A percentile compares a stretch with the other conserved stretches of the same genome.
These are phyloP conservation scores for Ptiloglossa arizonensis DNA, from an alignment of 1,140 invertebrate genomes.

Conservation along the genomic window DNA sequence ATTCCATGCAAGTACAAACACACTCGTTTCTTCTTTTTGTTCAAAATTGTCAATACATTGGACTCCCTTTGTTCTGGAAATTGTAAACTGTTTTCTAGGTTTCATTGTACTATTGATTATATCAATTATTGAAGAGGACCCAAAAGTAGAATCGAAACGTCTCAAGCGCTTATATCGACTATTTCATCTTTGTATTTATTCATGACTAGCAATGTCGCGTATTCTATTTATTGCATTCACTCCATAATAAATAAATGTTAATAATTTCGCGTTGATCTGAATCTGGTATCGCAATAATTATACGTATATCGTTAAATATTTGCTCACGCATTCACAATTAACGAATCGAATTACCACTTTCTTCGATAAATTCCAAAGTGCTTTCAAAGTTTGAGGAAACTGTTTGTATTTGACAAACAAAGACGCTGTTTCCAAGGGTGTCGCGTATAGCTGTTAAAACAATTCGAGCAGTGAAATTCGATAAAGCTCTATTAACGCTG, in stretches of 20 bases:
- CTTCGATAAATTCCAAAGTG: background rate
- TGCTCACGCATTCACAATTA: background rate
- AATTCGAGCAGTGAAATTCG: background rate
- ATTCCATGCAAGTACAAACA: too few species aligned
- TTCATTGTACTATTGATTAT: too few species aligned
- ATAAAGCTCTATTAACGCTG: background rate
- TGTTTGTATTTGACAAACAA: background rate
- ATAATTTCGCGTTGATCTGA: background rate
- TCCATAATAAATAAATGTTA: background rate
- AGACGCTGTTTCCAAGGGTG: background rate
- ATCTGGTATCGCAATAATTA: background rate
- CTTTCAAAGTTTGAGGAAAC: background rate
- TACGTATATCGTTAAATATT: background rate
- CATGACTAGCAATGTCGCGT: too few species aligned
- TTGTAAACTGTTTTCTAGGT: too few species aligned
- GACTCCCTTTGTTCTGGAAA: too few species aligned
- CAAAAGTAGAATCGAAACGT: too few species aligned
- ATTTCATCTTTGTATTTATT: too few species aligned
- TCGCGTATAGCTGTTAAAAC: background rate
- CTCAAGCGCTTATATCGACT: too few species aligned
- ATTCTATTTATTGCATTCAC: background rate
- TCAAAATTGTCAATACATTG: too few species aligned
- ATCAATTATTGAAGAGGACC: too few species aligned
- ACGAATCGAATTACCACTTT: background rate
- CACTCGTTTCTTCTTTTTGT: too few species aligned